Evolutionary conservation across 2,797 vertebrate genomes (phyloP).

Genomic region (Acanthopagrus latus): DNA sequence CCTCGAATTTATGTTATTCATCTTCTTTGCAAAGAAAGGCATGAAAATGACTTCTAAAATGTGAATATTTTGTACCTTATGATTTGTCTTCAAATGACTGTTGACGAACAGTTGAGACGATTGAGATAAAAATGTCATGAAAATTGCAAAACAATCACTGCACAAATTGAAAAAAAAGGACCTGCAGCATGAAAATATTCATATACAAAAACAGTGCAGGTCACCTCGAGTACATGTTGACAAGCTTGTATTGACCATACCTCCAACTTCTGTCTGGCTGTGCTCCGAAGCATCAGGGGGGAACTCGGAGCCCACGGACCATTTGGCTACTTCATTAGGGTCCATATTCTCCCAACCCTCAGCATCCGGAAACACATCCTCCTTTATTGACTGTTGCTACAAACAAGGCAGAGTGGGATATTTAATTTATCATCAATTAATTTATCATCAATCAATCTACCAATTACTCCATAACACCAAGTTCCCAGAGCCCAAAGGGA

Average conservation of each 20-base stretch:
- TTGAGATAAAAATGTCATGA: background rate
- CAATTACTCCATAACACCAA: background rate
- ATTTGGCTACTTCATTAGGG: conserved; percentile 79
- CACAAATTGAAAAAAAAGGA: background rate
- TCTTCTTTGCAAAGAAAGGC: background rate
- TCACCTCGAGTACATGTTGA: background rate
- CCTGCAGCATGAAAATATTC: background rate
- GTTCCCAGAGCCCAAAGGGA: background rate
- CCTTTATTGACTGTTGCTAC: conserved; percentile 68
- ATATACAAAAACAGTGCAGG: accelerated
- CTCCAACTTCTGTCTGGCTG: conserved; percentile 51
- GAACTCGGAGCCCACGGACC: conserved; percentile 80
- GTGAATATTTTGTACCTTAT: background rate
- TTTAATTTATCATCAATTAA: background rate
- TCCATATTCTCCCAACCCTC: conserved; percentile 84
- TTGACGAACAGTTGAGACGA: too few relatives aligned
- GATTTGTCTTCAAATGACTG: background rate
- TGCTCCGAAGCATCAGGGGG: conserved; percentile 28
- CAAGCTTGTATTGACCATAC: conserved; percentile 31
- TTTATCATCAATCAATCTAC: background rate
- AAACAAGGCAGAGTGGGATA: background rate
- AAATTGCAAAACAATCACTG: background rate
- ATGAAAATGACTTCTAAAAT: background rate
- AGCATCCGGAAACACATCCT: conserved; percentile 80
- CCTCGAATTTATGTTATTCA: background rate